Conservation (phyloP, 2,888 invertebrate genomes). For the Drosophila phalerata region DNA sequence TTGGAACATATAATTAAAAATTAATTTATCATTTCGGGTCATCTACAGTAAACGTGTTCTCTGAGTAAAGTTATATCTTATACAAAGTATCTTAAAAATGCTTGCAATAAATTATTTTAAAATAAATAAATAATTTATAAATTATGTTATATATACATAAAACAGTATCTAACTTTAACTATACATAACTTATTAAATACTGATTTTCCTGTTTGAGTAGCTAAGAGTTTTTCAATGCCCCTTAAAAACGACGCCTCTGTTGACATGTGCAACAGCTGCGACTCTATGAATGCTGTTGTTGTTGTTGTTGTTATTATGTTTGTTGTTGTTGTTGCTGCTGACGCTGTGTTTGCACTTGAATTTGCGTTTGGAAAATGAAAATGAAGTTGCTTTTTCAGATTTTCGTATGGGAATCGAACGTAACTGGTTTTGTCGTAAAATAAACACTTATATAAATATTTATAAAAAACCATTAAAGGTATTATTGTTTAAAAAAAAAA, state of each 20-base stretch:
- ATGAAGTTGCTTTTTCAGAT: conserved; percentile 28
- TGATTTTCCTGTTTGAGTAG: neutral
- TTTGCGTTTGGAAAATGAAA: conserved; percentile 41
- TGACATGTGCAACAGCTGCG: conserved; percentile 45
- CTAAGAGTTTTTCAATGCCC: neutral
- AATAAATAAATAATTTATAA: too few relatives aligned
- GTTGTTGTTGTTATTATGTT: conserved; percentile 20
- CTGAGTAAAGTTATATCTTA: too few relatives aligned
- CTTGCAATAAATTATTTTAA: neutral
- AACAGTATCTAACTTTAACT: neutral
- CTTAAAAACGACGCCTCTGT: conserved; percentile 32
- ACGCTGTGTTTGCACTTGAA: conserved; percentile 61
- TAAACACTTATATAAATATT: conserved; percentile 1
- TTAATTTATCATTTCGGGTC: too few relatives aligned
- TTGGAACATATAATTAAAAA: too few relatives aligned
- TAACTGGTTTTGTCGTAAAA: conserved; percentile 28
- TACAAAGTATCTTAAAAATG: neutral
- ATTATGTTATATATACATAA: neutral
- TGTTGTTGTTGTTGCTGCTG: conserved; percentile 24
- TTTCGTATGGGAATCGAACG: conserved; percentile 21
- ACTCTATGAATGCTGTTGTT: conserved; percentile 13
- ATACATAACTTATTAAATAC: neutral
- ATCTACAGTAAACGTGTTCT: too few relatives aligned
- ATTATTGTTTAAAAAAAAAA: neutral
- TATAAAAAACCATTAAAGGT: neutral